Percentiles rank a stretch among this genome's conserved stretches.
phyloP scores from a whole-genome alignment of 1,140 invertebrate species.

The Drosophila obscura region DNA sequence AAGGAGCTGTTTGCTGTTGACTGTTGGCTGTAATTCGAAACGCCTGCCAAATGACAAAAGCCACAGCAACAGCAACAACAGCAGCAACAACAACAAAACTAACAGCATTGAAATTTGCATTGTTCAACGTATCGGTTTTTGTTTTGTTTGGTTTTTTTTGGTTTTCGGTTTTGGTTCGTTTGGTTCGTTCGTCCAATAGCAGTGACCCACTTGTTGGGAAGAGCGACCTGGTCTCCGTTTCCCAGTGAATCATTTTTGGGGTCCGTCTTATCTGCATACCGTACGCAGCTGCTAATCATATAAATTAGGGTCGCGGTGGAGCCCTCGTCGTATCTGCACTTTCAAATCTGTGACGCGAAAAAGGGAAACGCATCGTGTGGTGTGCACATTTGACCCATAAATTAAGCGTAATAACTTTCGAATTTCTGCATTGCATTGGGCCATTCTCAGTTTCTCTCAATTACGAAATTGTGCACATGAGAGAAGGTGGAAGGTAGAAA shows the following conservation, averaged over 20 bases:
- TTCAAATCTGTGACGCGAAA: conserved; percentile 77
- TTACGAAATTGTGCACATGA: conserved; percentile 56
- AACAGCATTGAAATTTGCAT: conserved; percentile 50
- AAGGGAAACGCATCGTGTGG: conserved; percentile 50
- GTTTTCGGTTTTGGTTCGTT: conserved; percentile 52
- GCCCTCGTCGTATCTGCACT: conserved; percentile 60
- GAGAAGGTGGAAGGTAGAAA: conserved; percentile 5
- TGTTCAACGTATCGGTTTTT: conserved; percentile 56
- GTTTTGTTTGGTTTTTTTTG: conserved; percentile 28
- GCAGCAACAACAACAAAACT: conserved; percentile 1
- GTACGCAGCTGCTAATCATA: conserved; percentile 68
- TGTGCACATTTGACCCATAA: conserved; percentile 77
- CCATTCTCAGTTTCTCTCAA: conserved; percentile 73
- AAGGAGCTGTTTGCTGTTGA: conserved; percentile 46
- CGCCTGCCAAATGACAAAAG: conserved; percentile 66
- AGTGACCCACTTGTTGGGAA: conserved; percentile 40
- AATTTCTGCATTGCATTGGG: conserved; percentile 64
- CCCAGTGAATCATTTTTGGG: conserved; percentile 60
- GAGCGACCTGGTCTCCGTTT: background rate
- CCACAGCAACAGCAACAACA: conserved; percentile 34
- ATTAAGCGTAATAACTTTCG: conserved; percentile 81
- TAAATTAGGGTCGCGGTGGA: conserved; percentile 70
- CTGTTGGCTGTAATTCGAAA: conserved; percentile 62
- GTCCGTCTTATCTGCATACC: conserved; percentile 64
- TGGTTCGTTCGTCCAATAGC: conserved; percentile 41